Percentiles rank a stretch among this genome's conserved stretches.
phyloP scores from a whole-genome alignment of 2,888 invertebrate species.

The Plebejus argus region DNA sequence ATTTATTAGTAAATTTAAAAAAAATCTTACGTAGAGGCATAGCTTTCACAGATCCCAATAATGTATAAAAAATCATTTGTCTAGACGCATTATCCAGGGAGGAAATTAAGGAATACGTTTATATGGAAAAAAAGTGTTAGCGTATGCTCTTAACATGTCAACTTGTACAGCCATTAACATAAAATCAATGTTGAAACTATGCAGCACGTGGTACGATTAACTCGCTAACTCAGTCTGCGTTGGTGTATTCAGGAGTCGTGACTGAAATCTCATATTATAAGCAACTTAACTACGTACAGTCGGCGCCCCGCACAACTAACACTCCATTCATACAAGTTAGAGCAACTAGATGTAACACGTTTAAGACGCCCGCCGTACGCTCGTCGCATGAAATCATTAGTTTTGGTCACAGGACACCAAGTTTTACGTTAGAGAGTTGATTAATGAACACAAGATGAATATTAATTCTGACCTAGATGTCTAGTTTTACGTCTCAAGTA shows the following conservation, averaged over 20 bases:
- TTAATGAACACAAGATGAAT: slow-evolving; percentile 9
- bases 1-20: too few species aligned
- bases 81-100: too few species aligned
- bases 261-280: slow-evolving; percentile 65
- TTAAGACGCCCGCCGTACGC: slow-evolving; percentile 17
- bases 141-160: too few species aligned
- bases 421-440: slow-evolving; percentile 18
- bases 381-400: slow-evolving; percentile 29
- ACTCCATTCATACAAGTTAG: slow-evolving; percentile 2
- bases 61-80: too few species aligned
- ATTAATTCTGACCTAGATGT: slow-evolving; percentile 3
- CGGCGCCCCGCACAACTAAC: neutral
- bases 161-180: slow-evolving; percentile 34
- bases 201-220: slow-evolving; percentile 63
- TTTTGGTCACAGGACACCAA: slow-evolving; percentile 23
- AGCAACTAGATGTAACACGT: slow-evolving; percentile 11
- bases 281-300: slow-evolving; percentile 54
- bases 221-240: slow-evolving; percentile 56
- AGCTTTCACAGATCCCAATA: too few species aligned
- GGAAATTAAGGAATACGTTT: too few species aligned
- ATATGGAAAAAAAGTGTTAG: too few species aligned
- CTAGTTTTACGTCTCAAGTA: neutral
- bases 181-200: slow-evolving; percentile 41
- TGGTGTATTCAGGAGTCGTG: slow-evolving; percentile 60
- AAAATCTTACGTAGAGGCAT: too few species aligned